A percentile compares a stretch with the other conserved stretches of the same genome.
phyloP scores from a whole-genome alignment of 30 jellyfish, hydroid and myxozoan genomes.

The Hydractinia symbiolongicarpus region DNA sequence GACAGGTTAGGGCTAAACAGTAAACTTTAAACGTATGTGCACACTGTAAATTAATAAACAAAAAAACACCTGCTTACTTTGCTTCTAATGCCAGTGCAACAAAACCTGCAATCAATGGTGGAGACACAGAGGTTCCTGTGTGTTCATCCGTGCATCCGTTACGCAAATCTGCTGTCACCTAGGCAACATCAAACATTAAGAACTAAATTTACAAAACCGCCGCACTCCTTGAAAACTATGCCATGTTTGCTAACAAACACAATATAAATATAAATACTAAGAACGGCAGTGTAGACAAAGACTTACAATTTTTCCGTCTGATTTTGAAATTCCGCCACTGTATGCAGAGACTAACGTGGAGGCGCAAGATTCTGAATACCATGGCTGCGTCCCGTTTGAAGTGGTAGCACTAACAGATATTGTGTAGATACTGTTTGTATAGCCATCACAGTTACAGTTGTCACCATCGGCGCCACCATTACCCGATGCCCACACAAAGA shows the following conservation, averaged over 20 bases:
- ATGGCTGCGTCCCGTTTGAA: slow-evolving; percentile 67
- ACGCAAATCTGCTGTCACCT: slow-evolving; percentile 89
- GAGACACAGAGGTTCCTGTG: slow-evolving; percentile 93
- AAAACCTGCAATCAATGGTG: slow-evolving; percentile 90
- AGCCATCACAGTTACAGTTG: slow-evolving; percentile 97
- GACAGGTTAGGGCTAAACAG: slow-evolving; percentile 55
- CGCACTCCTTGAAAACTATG: too few relatives aligned
- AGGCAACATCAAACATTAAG: slow-evolving; percentile 3
- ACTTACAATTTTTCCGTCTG: slow-evolving; percentile 74
- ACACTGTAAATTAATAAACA: neutral
- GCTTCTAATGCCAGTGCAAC: slow-evolving; percentile 90
- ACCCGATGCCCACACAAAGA: slow-evolving; percentile 98
- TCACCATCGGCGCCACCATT: slow-evolving; percentile 83
- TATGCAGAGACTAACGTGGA: slow-evolving; percentile 76
- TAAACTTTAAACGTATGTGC: neutral
- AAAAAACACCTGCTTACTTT: slow-evolving; percentile 42
- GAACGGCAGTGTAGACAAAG: neutral
- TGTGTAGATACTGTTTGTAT: slow-evolving; percentile 93
- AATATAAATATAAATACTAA: neutral
- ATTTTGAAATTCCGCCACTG: slow-evolving; percentile 60
- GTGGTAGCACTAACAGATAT: slow-evolving; percentile 95
- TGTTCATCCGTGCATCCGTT: slow-evolving; percentile 84
- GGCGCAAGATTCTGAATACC: slow-evolving; percentile 89
- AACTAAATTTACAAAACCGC: too few relatives aligned
- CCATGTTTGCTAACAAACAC: neutral